A percentile compares a stretch with the other conserved stretches of the same genome.
Conservation (phyloP, 2,888 invertebrate species). For the Leptinotarsa tumamoca region DNA sequence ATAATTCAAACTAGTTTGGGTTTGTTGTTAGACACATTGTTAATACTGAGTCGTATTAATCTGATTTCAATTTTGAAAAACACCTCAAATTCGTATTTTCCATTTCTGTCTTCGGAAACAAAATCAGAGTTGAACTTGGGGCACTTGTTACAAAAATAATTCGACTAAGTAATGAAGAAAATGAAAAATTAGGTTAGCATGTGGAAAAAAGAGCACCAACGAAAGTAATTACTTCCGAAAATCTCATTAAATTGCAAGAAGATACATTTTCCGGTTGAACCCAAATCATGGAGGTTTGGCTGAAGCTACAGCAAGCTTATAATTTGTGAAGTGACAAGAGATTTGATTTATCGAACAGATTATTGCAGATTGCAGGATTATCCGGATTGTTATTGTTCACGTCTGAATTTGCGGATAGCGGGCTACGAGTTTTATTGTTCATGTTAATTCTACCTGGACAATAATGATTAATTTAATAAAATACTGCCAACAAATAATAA, state of each 20-base stretch:
- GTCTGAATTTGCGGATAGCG: background rate
- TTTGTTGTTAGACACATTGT: no score
- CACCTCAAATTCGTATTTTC: no score
- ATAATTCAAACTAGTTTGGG: no score
- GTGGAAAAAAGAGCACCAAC: background rate
- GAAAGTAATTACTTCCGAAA: constrained; percentile 3
- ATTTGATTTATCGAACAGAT: constrained; percentile 8
- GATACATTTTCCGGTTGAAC: background rate
- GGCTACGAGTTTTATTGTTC: background rate
- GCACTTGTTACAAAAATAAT: background rate
- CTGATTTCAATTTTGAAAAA: no score
- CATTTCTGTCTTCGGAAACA: no score
- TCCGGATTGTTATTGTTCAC: background rate
- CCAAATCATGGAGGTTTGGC: background rate
- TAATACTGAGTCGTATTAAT: no score
- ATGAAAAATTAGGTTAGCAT: background rate
- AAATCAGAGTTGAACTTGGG: no score
- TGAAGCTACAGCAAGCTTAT: background rate
- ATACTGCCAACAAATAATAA: no score
- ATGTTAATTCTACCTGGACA: background rate
- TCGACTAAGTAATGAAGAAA: background rate
- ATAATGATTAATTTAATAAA: background rate
- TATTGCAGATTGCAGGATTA: background rate
- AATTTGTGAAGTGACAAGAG: background rate
- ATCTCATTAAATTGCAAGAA: constrained; percentile 1